A percentile compares a stretch with the other conserved stretches of the same genome.
phyloP scores from a whole-genome alignment of 2,888 invertebrate species.

The Cephus runcator region DNA sequence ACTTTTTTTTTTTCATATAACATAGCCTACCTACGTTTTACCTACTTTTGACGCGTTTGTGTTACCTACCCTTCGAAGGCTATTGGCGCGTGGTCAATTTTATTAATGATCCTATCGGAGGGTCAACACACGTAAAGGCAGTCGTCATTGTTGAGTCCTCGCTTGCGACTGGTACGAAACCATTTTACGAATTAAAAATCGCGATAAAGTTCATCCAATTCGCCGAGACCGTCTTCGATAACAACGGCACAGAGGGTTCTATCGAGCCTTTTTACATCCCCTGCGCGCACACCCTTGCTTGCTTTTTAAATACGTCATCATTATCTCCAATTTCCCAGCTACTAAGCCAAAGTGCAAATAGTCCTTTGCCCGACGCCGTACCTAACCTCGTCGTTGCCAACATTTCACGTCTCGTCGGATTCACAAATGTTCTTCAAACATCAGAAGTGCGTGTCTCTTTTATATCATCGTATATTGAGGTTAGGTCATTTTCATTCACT shows the following conservation, averaged over 20 bases:
- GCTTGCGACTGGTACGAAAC: neutral
- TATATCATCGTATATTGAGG: neutral
- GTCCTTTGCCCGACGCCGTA: neutral
- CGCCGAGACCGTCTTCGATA: neutral
- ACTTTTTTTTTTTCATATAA: conserved; percentile 9
- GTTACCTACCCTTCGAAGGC: conserved; percentile 9
- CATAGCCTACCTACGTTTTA: conserved; percentile 15
- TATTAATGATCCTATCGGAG: conserved; percentile 37
- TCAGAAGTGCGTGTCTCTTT: neutral
- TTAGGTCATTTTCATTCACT: neutral
- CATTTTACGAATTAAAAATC: neutral
- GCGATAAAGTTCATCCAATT: neutral
- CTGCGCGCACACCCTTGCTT: neutral
- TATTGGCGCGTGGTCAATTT: conserved; percentile 47
- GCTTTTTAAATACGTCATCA: neutral
- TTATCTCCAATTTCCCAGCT: conserved; percentile 3
- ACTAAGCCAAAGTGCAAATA: conserved; percentile 6
- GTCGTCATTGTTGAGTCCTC: neutral
- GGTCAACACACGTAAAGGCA: conserved; percentile 1
- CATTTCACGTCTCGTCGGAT: neutral
- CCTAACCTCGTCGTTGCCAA: neutral
- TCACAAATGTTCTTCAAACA: conserved; percentile 6
- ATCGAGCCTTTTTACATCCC: neutral
- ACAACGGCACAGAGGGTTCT: neutral
- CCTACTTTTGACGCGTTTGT: conserved; percentile 7